phyloP scores from a whole-genome alignment of 2,888 invertebrate genomes.

The Stenchaetothrips biformis region DNA sequence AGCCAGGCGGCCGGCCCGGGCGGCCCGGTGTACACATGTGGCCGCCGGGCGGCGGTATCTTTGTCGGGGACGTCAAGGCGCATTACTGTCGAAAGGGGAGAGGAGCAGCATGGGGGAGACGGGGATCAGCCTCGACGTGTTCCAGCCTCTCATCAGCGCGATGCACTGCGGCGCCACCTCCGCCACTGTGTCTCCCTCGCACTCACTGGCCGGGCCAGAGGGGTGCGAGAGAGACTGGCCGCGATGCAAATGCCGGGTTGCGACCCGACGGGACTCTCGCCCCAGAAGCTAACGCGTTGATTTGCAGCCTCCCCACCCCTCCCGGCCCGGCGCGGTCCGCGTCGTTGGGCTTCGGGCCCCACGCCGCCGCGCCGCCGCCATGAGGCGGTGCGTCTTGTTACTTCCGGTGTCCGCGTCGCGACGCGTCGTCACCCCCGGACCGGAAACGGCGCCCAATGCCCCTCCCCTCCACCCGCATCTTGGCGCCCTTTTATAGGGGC shows the following conservation, averaged over 20 bases:
- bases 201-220: no score
- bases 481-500: no score
- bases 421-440: slow-evolving; percentile 9
- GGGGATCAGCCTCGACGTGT: background rate
- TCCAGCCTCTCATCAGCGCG: no score
- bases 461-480: background rate
- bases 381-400: slow-evolving; percentile 22
- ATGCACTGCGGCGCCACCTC: background rate
- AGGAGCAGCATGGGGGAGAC: background rate
- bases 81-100: background rate
- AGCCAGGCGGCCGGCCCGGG: no score
- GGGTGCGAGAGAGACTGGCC: background rate
- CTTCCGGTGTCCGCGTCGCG: slow-evolving; percentile 13
- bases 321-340: background rate
- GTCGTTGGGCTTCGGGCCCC: background rate
- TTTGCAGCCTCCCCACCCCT: background rate
- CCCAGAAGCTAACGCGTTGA: background rate
- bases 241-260: background rate
- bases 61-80: background rate
- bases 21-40: background rate
- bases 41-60: background rate
- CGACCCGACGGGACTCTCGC: background rate
- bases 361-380: background rate
- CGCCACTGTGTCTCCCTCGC: background rate
- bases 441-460: background rate